Percentiles rank a stretch among this genome's conserved stretches.
Conservation (phyloP, 1,140 invertebrate genomes). For the Dendrolimus punctatus region DNA sequence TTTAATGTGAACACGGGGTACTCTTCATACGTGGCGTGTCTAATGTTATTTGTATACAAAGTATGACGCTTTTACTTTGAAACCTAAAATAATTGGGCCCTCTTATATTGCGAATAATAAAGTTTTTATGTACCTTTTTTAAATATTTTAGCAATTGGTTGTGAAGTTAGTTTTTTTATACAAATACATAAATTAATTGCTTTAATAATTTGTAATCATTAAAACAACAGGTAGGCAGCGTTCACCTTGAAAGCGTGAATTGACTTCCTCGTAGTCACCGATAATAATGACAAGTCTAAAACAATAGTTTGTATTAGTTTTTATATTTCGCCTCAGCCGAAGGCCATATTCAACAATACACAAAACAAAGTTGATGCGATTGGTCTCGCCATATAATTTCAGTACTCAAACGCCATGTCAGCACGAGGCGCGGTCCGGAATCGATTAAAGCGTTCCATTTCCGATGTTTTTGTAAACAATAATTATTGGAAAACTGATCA, state of each 20-base stretch:
- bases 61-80: conserved; percentile 34
- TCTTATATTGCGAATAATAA: too few species aligned
- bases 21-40: conserved; percentile 60
- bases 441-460: conserved; percentile 61
- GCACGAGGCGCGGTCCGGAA: conserved; percentile 43
- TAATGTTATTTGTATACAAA: conserved; percentile 49
- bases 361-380: conserved; percentile 56
- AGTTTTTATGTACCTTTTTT: neutral
- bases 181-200: conserved; percentile 3
- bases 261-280: conserved; percentile 54
- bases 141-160: neutral
- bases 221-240: conserved; percentile 33
- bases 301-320: conserved; percentile 66
- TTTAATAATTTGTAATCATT: conserved; percentile 22
- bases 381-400: conserved; percentile 64
- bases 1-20: conserved; percentile 59
- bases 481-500: conserved; percentile 58
- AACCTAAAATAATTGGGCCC: conserved; percentile 4
- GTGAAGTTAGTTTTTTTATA: conserved; percentile 1
- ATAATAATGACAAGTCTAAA: conserved; percentile 66
- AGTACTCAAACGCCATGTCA: conserved; percentile 57
- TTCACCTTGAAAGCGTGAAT: conserved; percentile 55
- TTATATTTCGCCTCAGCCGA: conserved; percentile 56
- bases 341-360: conserved; percentile 59
- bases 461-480: conserved; percentile 59